Base-by-base conservation (phyloP, 2,113 vertebrate species). In the Zapornia atra region DNA sequence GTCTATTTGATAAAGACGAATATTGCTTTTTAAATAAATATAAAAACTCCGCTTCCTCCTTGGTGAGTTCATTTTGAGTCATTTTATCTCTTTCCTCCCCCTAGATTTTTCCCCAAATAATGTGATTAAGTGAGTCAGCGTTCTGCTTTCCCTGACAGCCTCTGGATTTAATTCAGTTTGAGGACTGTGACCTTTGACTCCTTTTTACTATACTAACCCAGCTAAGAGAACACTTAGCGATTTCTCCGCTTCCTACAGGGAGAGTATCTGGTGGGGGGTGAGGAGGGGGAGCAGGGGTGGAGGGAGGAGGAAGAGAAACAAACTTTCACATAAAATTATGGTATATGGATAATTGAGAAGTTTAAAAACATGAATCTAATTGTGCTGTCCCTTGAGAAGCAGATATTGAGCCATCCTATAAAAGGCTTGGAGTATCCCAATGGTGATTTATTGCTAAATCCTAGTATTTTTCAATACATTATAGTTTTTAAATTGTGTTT, bases 401-500 rank as follows among this genome's bases (percentile, higher is more conserved):
- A 98, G 98, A 98, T 99, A 99, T 98, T 97, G 98, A 98, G 99
- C 99, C 99, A 98, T 99, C 99, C 99, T 99, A 99, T 99, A 99
- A 99, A 99, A 99, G 99, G 99, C 97, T 98, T 98, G 98, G 98
- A 99, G 98, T 99, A 99, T 99, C 99, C 99, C 98, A 98, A 98
- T 98, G 98, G 98, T 99, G 99, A 99, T 99, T 99, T 99, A 99
- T 99, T 99, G 99, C 99, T 99, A 99, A 99, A 99, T 99, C 99
- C 99, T 99, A 99, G 99, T 99, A 99, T 99, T 99, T 99, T 99
- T 99, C 99, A 99, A 99, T 99, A 99, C 99, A 99, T 99, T 99
- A 99, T 99, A 99, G 98, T 99, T 99, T 99, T 99, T 99, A 99
- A 99, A 99, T 99, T 99, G 99, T 99, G 99, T 99, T 99, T 99